These are phyloP conservation scores for Pedionomus torquatus DNA, from an alignment of 2,113 vertebrate species.

Conservation along the genomic window DNA sequence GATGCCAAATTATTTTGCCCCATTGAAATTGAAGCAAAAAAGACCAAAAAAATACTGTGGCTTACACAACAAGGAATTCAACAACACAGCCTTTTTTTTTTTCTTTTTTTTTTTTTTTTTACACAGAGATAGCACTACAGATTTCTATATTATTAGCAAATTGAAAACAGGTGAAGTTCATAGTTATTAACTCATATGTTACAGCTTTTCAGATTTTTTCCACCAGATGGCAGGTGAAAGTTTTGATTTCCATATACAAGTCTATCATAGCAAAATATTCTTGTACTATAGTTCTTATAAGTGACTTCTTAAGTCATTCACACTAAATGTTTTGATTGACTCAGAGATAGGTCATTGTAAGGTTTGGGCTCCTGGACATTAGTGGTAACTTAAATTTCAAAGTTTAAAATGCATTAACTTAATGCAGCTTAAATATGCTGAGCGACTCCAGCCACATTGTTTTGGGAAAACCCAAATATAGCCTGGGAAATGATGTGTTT, in stretches of 20 bases:
- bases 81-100: no score
- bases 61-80: neutral
- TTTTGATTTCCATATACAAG: neutral
- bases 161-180: neutral
- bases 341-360: neutral
- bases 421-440: neutral
- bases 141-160: neutral
- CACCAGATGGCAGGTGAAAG: constrained; percentile 64
- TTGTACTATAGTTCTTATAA: neutral
- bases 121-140: neutral
- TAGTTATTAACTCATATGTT: neutral
- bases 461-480: neutral
- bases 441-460: neutral
- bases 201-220: neutral
- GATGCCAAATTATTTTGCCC: neutral
- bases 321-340: neutral
- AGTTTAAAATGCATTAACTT: neutral
- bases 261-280: neutral
- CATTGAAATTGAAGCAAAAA: neutral
- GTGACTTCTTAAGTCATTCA: neutral
- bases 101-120: no score
- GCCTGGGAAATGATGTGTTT: neutral
- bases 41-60: neutral
- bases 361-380: neutral
- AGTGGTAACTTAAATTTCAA: neutral